Conservation (phyloP, 2,113 vertebrate genomes). For the Cichladusa arquata region DNA sequence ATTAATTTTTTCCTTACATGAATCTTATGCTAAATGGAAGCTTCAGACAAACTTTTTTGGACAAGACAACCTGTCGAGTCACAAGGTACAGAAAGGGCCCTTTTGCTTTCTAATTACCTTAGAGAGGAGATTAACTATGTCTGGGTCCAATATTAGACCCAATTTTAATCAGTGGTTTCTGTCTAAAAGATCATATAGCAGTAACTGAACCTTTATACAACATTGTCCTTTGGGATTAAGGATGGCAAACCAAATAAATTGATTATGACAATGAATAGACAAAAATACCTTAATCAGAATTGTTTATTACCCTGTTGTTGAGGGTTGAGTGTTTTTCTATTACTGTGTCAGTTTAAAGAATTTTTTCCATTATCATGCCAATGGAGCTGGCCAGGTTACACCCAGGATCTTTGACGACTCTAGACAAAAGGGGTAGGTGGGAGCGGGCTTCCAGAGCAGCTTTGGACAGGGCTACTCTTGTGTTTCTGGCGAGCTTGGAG, state of each 20-base stretch:
- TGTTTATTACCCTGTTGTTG: neutral
- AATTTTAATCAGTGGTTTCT: neutral
- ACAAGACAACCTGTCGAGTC: accelerated
- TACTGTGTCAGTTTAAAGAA: too few species aligned
- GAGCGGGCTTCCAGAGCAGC: too few species aligned
- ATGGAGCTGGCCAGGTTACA: too few species aligned
- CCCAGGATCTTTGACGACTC: too few species aligned
- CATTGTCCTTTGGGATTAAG: neutral
- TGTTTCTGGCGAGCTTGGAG: too few species aligned
- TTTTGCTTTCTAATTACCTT: neutral
- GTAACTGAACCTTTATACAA: neutral
- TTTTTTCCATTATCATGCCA: too few species aligned
- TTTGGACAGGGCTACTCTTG: too few species aligned
- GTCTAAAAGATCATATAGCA: neutral
- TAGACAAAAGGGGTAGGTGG: too few species aligned
- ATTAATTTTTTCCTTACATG: neutral
- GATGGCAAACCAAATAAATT: neutral
- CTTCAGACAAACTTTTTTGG: neutral
- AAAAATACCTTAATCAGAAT: neutral
- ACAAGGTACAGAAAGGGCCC: neutral
- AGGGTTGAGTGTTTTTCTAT: too few species aligned
- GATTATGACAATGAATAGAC: neutral
- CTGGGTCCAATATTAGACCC: neutral
- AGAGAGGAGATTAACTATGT: neutral
- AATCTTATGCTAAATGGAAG: neutral